phyloP scores from a whole-genome alignment of 2,113 vertebrate genomes.

The Oncorhynchus kisutch region DNA sequence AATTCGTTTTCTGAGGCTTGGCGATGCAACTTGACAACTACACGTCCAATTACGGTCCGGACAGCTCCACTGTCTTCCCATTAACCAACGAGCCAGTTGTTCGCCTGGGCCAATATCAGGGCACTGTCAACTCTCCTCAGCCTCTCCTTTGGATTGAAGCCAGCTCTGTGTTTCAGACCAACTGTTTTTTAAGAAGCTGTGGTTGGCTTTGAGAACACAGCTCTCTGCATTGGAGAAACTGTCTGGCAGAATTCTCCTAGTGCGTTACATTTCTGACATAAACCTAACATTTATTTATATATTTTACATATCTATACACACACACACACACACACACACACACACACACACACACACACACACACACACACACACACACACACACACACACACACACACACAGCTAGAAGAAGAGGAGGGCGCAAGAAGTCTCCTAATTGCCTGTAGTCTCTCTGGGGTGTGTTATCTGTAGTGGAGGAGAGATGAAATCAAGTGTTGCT shows the following conservation, averaged over 20 bases:
- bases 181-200: conserved; percentile 12
- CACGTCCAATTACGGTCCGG: conserved; percentile 37
- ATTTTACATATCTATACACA: too few relatives aligned
- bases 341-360: too few relatives aligned
- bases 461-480: conserved; percentile 45
- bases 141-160: conserved; percentile 22
- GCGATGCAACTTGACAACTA: conserved; percentile 18
- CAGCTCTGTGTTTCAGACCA: conserved; percentile 20
- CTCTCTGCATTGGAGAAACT: conserved; percentile 17
- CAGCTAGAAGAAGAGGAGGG: conserved; percentile 24
- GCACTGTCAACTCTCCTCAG: conserved; percentile 18
- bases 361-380: too few relatives aligned
- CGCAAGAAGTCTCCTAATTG: conserved; percentile 55
- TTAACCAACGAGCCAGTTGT: conserved; percentile 32
- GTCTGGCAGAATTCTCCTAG: conserved; percentile 21
- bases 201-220: background rate
- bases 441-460: conserved; percentile 60
- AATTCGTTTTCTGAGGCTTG: conserved; percentile 29
- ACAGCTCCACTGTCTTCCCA: conserved; percentile 21
- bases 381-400: too few relatives aligned
- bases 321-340: too few relatives aligned
- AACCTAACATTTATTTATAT: conserved; percentile 44
- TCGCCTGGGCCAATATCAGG: conserved; percentile 34
- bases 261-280: conserved; percentile 32
- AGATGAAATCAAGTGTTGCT: conserved; percentile 59